Conservation (phyloP, 2,888 invertebrate species). For the Andrena haemorrhoa region DNA sequence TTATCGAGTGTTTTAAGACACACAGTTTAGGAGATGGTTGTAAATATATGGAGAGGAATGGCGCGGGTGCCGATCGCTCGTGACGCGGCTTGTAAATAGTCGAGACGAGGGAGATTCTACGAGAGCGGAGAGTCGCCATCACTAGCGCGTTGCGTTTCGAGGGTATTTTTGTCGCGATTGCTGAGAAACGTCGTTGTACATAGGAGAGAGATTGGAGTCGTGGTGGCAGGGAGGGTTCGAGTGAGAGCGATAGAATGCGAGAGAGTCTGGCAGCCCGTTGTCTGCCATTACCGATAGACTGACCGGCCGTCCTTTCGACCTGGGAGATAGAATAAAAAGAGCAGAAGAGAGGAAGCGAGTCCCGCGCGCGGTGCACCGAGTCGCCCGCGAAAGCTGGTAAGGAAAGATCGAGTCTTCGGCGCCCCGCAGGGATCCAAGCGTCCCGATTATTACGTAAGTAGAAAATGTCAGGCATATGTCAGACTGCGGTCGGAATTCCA, state of each 20-base stretch:
- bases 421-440: not conserved
- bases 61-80: slow-evolving; percentile 38
- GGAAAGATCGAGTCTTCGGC: slow-evolving; percentile 19
- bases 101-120: slow-evolving; percentile 50
- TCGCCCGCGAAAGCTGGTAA: slow-evolving; percentile 29
- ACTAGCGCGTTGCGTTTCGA: slow-evolving; percentile 17
- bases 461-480: slow-evolving; percentile 43
- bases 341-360: slow-evolving; percentile 18
- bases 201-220: slow-evolving; percentile 18
- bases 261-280: slow-evolving; percentile 39
- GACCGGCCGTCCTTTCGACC: slow-evolving; percentile 72
- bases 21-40: slow-evolving; percentile 2
- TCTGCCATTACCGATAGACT: slow-evolving; percentile 76
- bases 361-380: slow-evolving; percentile 41
- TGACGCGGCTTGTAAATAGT: slow-evolving; percentile 57
- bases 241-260: slow-evolving; percentile 21
- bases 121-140: slow-evolving; percentile 13
- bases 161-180: slow-evolving; percentile 3
- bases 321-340: slow-evolving; percentile 12
- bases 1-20: not conserved
- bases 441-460: slow-evolving; percentile 26
- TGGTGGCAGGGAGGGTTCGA: not conserved
- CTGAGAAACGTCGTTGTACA: slow-evolving; percentile 26
- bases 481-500: slow-evolving; percentile 21
- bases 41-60: slow-evolving; percentile 33